Percentiles rank a stretch among this genome's conserved stretches.
Conservation (phyloP, 2,113 vertebrate species). For the Panurus biarmicus region DNA sequence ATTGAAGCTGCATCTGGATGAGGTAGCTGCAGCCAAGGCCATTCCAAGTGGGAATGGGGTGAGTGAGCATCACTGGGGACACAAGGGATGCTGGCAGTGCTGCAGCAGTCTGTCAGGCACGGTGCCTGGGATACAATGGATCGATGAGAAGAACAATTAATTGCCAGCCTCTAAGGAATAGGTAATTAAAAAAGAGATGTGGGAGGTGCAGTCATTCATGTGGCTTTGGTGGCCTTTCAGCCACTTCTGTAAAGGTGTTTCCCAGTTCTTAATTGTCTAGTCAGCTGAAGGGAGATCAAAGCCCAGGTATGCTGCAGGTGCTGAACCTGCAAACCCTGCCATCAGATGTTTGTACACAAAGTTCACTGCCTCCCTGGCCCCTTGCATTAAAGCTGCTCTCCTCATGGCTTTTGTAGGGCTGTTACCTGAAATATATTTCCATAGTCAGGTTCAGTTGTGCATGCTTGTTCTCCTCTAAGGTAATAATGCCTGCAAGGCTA, state of each 20-base stretch:
- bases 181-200: background rate
- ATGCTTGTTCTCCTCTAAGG: background rate
- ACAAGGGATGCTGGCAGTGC: background rate
- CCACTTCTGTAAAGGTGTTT: background rate
- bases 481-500: background rate
- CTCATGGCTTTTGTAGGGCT: background rate
- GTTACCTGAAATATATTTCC: background rate
- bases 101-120: background rate
- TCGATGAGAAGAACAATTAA: background rate
- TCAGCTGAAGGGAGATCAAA: background rate
- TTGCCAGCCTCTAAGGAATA: background rate
- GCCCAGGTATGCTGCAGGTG: background rate
- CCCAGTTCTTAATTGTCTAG: background rate
- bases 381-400: background rate
- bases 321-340: background rate
- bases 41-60: background rate
- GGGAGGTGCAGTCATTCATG: background rate
- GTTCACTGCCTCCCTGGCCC: background rate
- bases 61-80: background rate
- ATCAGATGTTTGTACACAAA: background rate
- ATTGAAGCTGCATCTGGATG: background rate
- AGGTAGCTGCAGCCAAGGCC: background rate
- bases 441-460: background rate
- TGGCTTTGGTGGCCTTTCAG: background rate
- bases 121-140: background rate